Evolutionary conservation across 2,888 invertebrate genomes (phyloP), one percentile per base, ranked within the genome.

Genomic region (Orthonychiurus folsomi): DNA sequence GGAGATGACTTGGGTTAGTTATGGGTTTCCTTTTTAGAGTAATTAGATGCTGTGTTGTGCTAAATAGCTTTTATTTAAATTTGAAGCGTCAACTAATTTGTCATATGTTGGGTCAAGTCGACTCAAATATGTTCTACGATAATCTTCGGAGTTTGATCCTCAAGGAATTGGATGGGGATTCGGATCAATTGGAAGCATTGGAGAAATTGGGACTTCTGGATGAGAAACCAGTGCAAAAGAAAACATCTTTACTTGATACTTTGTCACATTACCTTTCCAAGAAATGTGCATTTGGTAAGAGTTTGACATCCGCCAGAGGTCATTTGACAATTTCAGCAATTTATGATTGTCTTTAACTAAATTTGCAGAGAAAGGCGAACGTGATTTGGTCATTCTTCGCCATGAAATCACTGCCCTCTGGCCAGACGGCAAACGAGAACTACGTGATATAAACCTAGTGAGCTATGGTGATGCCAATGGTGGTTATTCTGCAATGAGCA

Each of bases 401-500:
- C 97, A 99, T 76, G 91, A 96, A 75, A 81, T 99, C 56, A 89
- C 88, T 27, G 90, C 96, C 63, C 84, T 87, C 63, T 95, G 95
- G 93, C 89, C 91, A 2, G 91, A 94, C 75, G 87, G 87, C 23
- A 83, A 82, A 67, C 81, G 85, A 67, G 96, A 97, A 79, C 80
- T 84, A 57, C 85, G 91, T 56, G 89, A 85, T 66, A 86, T 91
- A 59, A 91, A 88, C 68, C 84, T 97, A 79, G 90, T 96, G 0
- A 87, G 88, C 61, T 93, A 99, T 72, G 97, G 97, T 0, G 85
- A 88, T 66, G 80, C 82, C 0, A 78, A 80, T 21, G 68, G 68
- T 26, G 88, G 89, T 1, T 91, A 92, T 77, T 94, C 96, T 0
- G 99, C 99, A 26, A 99, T 99, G 99, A 89, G 93, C 0, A 85